A percentile compares a stretch with the other conserved stretches of the same genome.
Evolutionary conservation across 2,797 vertebrate species (phyloP).

Genomic region (Sphaeramia orbicularis): DNA sequence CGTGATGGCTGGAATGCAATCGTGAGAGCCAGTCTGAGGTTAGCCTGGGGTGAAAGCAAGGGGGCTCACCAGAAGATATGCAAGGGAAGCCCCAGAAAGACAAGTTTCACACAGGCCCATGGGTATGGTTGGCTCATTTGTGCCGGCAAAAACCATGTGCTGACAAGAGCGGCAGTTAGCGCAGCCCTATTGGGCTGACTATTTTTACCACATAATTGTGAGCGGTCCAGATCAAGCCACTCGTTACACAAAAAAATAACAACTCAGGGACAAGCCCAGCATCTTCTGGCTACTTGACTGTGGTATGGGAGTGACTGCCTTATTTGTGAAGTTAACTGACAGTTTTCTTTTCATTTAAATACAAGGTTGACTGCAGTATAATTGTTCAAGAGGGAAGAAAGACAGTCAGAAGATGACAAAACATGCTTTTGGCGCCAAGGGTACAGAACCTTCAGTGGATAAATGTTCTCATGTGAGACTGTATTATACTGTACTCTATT

Average conservation of each 20-base stretch:
- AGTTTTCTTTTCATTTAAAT: conserved; percentile 85
- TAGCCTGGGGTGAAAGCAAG: conserved; percentile 42
- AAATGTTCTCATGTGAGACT: conserved; percentile 69
- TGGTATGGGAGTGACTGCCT: conserved; percentile 84
- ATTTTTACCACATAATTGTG: conserved; percentile 87
- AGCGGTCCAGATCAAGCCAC: conserved; percentile 80
- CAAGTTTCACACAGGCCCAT: conserved; percentile 66
- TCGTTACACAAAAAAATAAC: conserved; percentile 81
- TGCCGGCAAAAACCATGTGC: conserved; percentile 77
- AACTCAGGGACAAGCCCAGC: conserved; percentile 81
- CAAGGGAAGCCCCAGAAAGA: conserved; percentile 75
- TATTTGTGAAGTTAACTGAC: conserved; percentile 86
- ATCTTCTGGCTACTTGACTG: conserved; percentile 83
- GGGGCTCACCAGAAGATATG: conserved; percentile 60
- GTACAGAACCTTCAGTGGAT: conserved; percentile 55
- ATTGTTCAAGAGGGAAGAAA: conserved; percentile 76
- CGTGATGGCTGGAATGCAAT: conserved; percentile 40
- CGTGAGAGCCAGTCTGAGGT: conserved; percentile 54
- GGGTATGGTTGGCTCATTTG: conserved; percentile 56
- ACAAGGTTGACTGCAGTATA: conserved; percentile 81
- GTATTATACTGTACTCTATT: conserved; percentile 69
- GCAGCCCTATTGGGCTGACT: conserved; percentile 72
- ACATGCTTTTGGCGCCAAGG: conserved; percentile 77
- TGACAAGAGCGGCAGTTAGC: conserved; percentile 77
- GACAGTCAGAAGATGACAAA: conserved; percentile 75